A percentile compares a stretch with the other conserved stretches of the same genome.
Conservation (phyloP, 2,113 vertebrate genomes). For the Eretmodus cyanostictus region DNA sequence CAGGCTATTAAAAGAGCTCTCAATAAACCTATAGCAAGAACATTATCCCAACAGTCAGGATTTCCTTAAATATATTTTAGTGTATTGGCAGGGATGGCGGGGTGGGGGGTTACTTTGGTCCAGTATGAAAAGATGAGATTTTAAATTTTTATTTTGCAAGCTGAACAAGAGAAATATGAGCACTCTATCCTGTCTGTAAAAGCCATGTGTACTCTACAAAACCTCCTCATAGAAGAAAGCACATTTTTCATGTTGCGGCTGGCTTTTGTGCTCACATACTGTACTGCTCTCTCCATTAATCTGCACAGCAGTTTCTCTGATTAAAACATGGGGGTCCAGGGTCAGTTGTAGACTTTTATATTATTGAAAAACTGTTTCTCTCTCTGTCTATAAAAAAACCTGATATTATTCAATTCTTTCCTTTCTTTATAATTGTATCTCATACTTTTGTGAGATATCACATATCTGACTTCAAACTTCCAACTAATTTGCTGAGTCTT, state of each 20-base stretch:
- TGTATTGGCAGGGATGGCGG: neutral
- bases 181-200: neutral
- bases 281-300: neutral
- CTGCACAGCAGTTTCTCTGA: neutral
- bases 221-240: neutral
- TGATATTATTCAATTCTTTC: neutral
- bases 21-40: neutral
- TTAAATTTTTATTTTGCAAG: neutral
- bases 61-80: neutral
- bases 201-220: neutral
- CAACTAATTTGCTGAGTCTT: neutral
- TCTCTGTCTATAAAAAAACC: neutral
- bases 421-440: neutral
- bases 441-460: neutral
- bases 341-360: neutral
- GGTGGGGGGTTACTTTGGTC: neutral
- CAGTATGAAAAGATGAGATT: neutral
- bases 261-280: neutral
- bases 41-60: neutral
- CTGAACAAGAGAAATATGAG: neutral
- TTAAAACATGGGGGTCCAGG: neutral
- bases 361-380: neutral
- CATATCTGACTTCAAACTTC: neutral
- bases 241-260: conserved; percentile 7
- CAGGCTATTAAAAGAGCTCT: conserved; percentile 5